Percentiles rank a stretch among this genome's conserved stretches.
phyloP scores from a whole-genome alignment of 2,888 invertebrate genomes.

The Drosophila mimica region DNA sequence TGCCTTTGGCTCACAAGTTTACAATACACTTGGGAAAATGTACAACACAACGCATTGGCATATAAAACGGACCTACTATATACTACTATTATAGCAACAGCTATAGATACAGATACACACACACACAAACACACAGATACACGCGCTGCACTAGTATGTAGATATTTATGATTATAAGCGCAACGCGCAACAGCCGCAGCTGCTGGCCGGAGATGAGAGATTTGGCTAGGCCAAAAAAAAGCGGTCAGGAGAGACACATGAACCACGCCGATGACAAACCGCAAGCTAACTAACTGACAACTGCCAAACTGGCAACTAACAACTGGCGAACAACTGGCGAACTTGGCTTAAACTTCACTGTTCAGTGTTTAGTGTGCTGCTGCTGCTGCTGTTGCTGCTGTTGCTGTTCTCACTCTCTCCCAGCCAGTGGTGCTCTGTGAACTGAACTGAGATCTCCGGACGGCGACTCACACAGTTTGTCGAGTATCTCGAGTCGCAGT shows the following conservation, averaged over 20 bases:
- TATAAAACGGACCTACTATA: slow-evolving; percentile 64
- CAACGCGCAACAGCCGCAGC: slow-evolving; percentile 48
- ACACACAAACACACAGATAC: slow-evolving; percentile 11
- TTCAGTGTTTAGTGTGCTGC: slow-evolving; percentile 10
- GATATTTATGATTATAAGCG: slow-evolving; percentile 74
- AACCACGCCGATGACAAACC: slow-evolving; percentile 79
- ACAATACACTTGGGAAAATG: slow-evolving; percentile 79
- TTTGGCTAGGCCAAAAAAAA: slow-evolving; percentile 28
- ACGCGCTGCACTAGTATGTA: slow-evolving; percentile 57
- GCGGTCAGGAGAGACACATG: slow-evolving; percentile 49
- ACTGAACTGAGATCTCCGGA: slow-evolving; percentile 35
- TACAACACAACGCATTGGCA: slow-evolving; percentile 70
- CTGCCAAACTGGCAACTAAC: slow-evolving; percentile 43
- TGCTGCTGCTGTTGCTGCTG: slow-evolving; percentile 14
- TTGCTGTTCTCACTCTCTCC: slow-evolving; percentile 12
- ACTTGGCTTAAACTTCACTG: slow-evolving; percentile 56
- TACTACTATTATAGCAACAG: slow-evolving; percentile 28
- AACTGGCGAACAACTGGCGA: slow-evolving; percentile 43
- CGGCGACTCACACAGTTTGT: slow-evolving; percentile 5
- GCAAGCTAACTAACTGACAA: slow-evolving; percentile 67
- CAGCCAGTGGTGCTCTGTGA: slow-evolving; percentile 19
- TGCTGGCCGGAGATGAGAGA: slow-evolving; percentile 52
- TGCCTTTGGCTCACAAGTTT: slow-evolving; percentile 50
- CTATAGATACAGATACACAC: slow-evolving; percentile 27
- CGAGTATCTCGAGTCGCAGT: slow-evolving; percentile 33